These are phyloP conservation scores for Leuctra nigra DNA, from an alignment of 2,888 invertebrate genomes.

Conservation along the genomic window DNA sequence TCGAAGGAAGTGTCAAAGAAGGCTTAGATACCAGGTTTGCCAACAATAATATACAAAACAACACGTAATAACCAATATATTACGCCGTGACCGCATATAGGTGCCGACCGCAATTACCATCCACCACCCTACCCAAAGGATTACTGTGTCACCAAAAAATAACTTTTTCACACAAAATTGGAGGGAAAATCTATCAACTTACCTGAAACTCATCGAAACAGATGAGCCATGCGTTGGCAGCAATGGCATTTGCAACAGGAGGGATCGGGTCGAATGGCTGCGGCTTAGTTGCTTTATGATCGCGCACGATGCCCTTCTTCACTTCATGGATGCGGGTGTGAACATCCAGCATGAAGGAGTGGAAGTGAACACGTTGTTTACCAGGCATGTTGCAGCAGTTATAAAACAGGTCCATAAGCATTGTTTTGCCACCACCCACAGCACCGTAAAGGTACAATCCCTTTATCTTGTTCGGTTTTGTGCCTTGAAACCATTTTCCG, in stretches of 20 bases:
- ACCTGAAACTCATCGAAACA: slow-evolving; percentile 99
- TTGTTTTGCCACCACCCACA: slow-evolving; percentile 96
- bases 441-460: slow-evolving; percentile 87
- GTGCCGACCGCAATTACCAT: no score
- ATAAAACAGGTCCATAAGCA: slow-evolving; percentile 98
- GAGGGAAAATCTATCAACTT: no score
- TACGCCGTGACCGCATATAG: no score
- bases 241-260: slow-evolving; percentile 83
- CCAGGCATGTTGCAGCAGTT: slow-evolving; percentile 55
- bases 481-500: slow-evolving; percentile 36
- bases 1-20: no score
- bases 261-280: slow-evolving; percentile 89
- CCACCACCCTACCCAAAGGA: no score
- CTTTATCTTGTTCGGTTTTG: slow-evolving; percentile 50
- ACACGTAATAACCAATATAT: no score
- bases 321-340: slow-evolving; percentile 83
- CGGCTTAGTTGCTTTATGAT: slow-evolving; percentile 48
- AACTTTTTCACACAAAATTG: no score
- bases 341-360: slow-evolving; percentile 95
- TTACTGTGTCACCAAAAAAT: no score
- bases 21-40: no score
- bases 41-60: no score
- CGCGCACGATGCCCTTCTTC: slow-evolving; percentile 55
- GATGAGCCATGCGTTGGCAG: slow-evolving; percentile 80
- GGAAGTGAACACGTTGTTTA: slow-evolving; percentile 86